phyloP scores from a whole-genome alignment of 2,113 vertebrate species.

The Atractosteus spatula region DNA sequence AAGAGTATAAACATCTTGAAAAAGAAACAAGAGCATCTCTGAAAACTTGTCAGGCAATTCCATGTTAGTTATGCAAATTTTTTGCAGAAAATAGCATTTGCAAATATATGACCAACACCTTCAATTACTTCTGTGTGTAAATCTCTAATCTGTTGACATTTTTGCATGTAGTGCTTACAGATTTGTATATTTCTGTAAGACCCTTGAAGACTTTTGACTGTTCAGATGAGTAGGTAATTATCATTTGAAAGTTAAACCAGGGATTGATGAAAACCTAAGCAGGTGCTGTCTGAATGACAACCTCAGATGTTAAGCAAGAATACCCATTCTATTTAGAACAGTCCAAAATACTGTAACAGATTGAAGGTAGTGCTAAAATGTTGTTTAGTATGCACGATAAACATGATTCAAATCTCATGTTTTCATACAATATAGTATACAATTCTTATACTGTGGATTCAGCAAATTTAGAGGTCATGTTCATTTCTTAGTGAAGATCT shows the following conservation, averaged over 20 bases:
- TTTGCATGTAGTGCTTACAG: background rate
- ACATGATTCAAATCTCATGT: constrained; percentile 2
- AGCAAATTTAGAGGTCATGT: background rate
- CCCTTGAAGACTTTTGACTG: constrained; percentile 59
- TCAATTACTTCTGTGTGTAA: background rate
- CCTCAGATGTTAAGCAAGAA: constrained; percentile 54
- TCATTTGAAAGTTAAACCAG: constrained; percentile 42
- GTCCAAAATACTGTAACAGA: background rate
- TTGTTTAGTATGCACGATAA: background rate
- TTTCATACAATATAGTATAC: background rate
- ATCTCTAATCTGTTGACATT: background rate
- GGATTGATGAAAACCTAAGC: constrained; percentile 43
- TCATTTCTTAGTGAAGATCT: background rate
- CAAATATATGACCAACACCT: too few species aligned
- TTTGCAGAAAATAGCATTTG: background rate
- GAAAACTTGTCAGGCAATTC: background rate
- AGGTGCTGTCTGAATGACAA: constrained; percentile 70
- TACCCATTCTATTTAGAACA: constrained; percentile 5
- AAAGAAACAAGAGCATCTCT: background rate
- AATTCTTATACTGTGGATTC: background rate
- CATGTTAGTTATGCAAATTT: background rate
- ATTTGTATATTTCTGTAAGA: constrained; percentile 10
- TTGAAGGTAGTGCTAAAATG: background rate
- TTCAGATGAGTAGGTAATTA: constrained; percentile 73
- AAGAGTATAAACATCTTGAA: background rate